These are phyloP conservation scores for Oryzias celebensis DNA, from an alignment of 2,113 vertebrate genomes.

Conservation along the genomic window DNA sequence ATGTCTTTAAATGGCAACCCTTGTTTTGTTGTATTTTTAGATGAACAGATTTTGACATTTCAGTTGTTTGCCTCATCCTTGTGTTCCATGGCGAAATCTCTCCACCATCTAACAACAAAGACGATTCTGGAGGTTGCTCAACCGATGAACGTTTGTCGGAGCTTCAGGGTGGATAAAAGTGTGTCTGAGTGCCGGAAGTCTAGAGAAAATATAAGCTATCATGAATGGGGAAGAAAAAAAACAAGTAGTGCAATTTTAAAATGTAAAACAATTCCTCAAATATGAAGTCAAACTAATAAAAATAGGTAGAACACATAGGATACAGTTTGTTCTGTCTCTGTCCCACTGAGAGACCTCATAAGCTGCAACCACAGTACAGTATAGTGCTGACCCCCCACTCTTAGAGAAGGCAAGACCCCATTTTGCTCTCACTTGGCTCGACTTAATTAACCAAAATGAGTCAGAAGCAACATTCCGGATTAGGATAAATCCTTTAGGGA, in stretches of 20 bases:
- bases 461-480: slow-evolving; percentile 70
- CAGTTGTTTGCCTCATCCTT: slow-evolving; percentile 69
- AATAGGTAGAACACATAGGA: slow-evolving; percentile 18
- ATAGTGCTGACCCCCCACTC: slow-evolving; percentile 60
- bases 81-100: slow-evolving; percentile 56
- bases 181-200: slow-evolving; percentile 35
- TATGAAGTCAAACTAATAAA: too few species aligned
- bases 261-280: too few species aligned
- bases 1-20: slow-evolving; percentile 58
- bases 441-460: slow-evolving; percentile 76
- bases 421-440: slow-evolving; percentile 68
- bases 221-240: slow-evolving; percentile 29
- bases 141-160: slow-evolving; percentile 18
- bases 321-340: slow-evolving; percentile 45
- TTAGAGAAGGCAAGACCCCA: slow-evolving; percentile 54
- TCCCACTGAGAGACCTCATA: slow-evolving; percentile 55
- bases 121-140: slow-evolving; percentile 54
- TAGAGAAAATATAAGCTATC: slow-evolving; percentile 29
- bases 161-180: background rate
- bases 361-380: slow-evolving; percentile 41
- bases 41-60: slow-evolving; percentile 65
- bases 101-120: slow-evolving; percentile 54
- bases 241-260: background rate
- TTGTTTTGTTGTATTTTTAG: slow-evolving; percentile 62
- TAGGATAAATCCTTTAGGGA: slow-evolving; percentile 69